phyloP scores from a whole-genome alignment of 2,113 vertebrate species.

The Alethe diademata region DNA sequence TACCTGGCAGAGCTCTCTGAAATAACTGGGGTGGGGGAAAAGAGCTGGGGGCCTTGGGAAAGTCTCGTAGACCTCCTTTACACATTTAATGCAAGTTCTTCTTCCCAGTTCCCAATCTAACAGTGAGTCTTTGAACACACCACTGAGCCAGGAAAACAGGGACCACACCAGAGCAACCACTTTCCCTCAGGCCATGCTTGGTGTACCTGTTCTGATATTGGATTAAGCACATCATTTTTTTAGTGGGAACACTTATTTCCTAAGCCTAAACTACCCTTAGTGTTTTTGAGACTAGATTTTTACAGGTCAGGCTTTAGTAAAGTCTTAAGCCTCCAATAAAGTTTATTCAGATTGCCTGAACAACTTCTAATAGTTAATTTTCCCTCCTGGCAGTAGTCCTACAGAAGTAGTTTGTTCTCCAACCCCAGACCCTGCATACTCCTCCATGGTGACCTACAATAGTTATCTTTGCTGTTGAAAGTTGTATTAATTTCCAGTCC shows the following conservation, averaged over 20 bases:
- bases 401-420: background rate
- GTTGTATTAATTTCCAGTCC: background rate
- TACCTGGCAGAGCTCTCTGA: background rate
- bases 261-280: background rate
- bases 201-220: background rate
- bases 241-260: background rate
- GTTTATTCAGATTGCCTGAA: background rate
- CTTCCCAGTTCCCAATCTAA: background rate
- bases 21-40: background rate
- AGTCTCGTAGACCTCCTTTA: background rate
- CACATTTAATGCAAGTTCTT: background rate
- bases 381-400: background rate
- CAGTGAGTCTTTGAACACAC: background rate
- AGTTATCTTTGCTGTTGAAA: background rate
- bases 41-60: background rate
- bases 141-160: background rate
- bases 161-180: background rate
- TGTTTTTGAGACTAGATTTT: background rate
- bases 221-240: background rate
- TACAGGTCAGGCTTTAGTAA: background rate
- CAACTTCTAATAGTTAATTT: background rate
- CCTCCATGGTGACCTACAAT: background rate
- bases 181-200: background rate
- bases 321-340: background rate
- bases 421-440: background rate